Percentiles rank a stretch among this genome's conserved stretches.
These are phyloP conservation scores for Gadopsis marmoratus DNA, from an alignment of 2,797 vertebrate genomes.

Conservation along the genomic window DNA sequence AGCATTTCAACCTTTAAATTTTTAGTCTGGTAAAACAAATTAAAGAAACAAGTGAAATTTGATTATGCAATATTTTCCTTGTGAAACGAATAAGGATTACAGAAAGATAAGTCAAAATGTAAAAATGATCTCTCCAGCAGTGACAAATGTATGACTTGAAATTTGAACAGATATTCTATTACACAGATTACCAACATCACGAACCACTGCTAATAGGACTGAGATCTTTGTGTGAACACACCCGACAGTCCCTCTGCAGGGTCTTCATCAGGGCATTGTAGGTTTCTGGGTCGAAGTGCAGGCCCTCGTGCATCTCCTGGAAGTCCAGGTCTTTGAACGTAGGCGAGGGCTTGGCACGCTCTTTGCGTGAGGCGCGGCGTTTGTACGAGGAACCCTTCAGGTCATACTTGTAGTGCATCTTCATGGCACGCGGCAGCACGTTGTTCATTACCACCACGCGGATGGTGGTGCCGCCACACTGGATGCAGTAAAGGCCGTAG, in stretches of 20 bases:
- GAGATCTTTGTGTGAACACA: slow-evolving; percentile 71
- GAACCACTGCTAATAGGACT: background rate
- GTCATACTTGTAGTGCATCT: slow-evolving; percentile 97
- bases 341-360: slow-evolving; percentile 89
- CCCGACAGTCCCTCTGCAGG: slow-evolving; percentile 94
- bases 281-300: slow-evolving; percentile 93
- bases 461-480: slow-evolving; percentile 90
- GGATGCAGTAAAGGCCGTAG: slow-evolving; percentile 97
- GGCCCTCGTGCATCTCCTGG: slow-evolving; percentile 93
- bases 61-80: background rate
- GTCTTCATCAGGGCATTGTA: slow-evolving; percentile 95
- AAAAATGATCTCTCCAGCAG: background rate
- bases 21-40: background rate
- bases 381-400: slow-evolving; percentile 97
- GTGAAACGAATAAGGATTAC: background rate
- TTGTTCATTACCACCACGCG: slow-evolving; percentile 98
- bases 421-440: slow-evolving; percentile 91
- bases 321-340: slow-evolving; percentile 98
- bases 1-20: background rate
- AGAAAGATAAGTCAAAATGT: too few relatives aligned
- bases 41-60: background rate
- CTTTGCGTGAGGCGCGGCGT: slow-evolving; percentile 92
- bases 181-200: background rate
- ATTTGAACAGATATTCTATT: background rate
- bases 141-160: background rate